Base-by-base conservation (phyloP, 2,888 invertebrate genomes). In the Mantis religiosa region DNA sequence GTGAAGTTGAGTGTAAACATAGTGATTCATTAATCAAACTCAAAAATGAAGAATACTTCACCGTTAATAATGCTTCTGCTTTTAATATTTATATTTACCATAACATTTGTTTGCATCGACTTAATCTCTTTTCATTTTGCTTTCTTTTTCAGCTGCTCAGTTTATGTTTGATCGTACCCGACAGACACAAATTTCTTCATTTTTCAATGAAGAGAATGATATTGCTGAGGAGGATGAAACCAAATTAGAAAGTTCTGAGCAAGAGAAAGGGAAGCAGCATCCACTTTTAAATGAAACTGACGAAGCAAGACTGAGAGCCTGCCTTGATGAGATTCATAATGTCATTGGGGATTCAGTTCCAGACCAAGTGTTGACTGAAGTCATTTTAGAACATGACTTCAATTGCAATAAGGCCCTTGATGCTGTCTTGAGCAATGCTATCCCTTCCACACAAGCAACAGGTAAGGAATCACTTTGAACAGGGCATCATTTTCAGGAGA, bases 131-230 rank as follows among this genome's bases (percentile, higher is more conserved):
- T 71, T 71, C 3, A 8, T 3, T 28, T 83, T 83, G 30, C 9
- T 81, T 88, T 87, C 41, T 81, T 54, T 91, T 91, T 7, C 90
- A 93, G 94, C 96, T 82, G 95, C 96, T 90, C 97, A 97, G 92
- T 98, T 97, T 94, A 94, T 98, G 92, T 98, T 96, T 92, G 97
- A 98, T 92, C 95, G 98, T 84, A 96, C 96, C 90, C 91, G 91
- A 34, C 91, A 92, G 88, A 91, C 93, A 28, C 92, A 93, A 87
- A 96, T 98, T 92, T 95, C 97, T 25, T 95, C 96, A 20, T 98
- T 96, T 92, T 94, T 98, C 90, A 93, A 92, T 86, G 93, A 94
- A 87, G 96, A 97, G 90, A 91, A 93, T 82, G 95, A 96, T 91
- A 96, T 96, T 88, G 94, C 95, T 88, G 96, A 97, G 92, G 97